These are phyloP conservation scores for Tiphia femorata DNA, from an alignment of 2,888 invertebrate species.

Conservation along the genomic window DNA sequence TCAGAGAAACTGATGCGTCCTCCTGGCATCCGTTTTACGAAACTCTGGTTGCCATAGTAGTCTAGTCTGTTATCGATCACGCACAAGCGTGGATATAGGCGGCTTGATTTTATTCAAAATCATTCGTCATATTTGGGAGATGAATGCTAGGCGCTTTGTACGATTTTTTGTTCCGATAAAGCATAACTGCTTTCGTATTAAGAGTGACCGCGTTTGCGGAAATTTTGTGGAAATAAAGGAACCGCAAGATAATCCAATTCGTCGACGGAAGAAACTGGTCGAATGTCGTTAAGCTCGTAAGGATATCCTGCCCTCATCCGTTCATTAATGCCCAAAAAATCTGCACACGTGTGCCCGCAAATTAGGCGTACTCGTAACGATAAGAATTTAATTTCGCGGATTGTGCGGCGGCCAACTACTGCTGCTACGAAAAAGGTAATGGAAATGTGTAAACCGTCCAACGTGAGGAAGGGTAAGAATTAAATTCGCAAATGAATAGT, in stretches of 20 bases:
- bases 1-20: not conserved
- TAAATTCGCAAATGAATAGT: too few relatives aligned
- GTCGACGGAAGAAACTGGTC: slow-evolving; percentile 16
- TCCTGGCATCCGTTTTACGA: not conserved
- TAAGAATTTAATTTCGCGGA: slow-evolving; percentile 1
- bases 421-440: too few relatives aligned
- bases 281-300: not conserved
- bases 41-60: slow-evolving; percentile 33
- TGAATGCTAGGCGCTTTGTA: too few relatives aligned
- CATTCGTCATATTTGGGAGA: too few relatives aligned
- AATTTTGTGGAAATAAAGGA: not conserved
- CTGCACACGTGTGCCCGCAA: not conserved
- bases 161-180: too few relatives aligned
- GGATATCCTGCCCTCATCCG: slow-evolving; percentile 20
- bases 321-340: not conserved
- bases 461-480: too few relatives aligned
- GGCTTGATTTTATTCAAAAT: too few relatives aligned
- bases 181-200: too few relatives aligned
- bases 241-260: slow-evolving; percentile 8
- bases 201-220: not conserved
- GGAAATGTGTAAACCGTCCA: too few relatives aligned
- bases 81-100: too few relatives aligned
- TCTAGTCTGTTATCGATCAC: slow-evolving; percentile 32
- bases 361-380: not conserved
- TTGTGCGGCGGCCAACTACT: too few relatives aligned